Base-by-base conservation (phyloP, 2,797 vertebrate species). In the Phyllotis vaccarum region DNA sequence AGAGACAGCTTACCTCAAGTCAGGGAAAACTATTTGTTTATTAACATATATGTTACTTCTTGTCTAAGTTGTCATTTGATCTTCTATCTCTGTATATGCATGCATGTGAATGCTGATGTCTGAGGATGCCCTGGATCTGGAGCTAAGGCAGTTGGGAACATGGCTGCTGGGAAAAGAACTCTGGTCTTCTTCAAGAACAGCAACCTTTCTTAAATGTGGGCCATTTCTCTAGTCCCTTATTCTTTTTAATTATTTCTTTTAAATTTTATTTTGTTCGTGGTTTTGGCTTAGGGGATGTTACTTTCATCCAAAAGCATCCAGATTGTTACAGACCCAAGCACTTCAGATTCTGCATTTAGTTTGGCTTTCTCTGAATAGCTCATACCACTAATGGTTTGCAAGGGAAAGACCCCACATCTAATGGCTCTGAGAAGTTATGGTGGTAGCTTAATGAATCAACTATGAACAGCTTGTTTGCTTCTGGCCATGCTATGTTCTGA, bases 251-350 rank as follows among this genome's bases (percentile, higher is more conserved):
- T 78, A 52, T 52, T 78, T 43, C 40, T 14, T 74, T 76, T 49
- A 31, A 78, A 19, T 34, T 56, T 83, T 3, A 46, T 93, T 94
- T 93, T 93, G 75, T 86, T 95, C 14, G 66, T 82, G 79, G 34
- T 89, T 94, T 95, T 68, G 90, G 54, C 86, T 81, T 29, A 40
- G 9, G 24, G 14, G 70, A 21, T 89, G 66, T 54, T 75, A 56
- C 27, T 60, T 89, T 85, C 13, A 93, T 82, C 52, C 91, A 21
- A 91, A 91, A 94, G 49, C 75, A 64, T 64, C 37, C 64, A 95
- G 34, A 93, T 66, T 46, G 62, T 68, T 72, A 46, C 9, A 43
- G 37, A 56, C 6, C 90, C 52, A 52, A 54, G 43, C 75, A 82
- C 54, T 21, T 58, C 10, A 72, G 49, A 86, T 11, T 74, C 82